These are phyloP conservation scores for Rhinogobius similis DNA, from an alignment of 2,113 vertebrate genomes.

Conservation along the genomic window DNA sequence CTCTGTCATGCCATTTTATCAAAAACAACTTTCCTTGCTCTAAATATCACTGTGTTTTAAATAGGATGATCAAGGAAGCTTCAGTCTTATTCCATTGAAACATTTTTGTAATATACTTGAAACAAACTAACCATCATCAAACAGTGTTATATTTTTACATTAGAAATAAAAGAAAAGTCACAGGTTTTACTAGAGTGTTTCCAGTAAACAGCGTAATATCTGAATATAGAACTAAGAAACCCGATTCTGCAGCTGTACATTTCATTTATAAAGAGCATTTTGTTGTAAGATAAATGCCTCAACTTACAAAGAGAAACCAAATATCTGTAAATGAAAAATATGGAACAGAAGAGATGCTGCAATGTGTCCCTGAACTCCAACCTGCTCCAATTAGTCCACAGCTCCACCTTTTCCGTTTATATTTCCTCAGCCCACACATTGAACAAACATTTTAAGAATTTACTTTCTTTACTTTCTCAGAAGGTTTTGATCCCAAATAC, in stretches of 20 bases:
- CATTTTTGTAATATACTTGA: too few species aligned
- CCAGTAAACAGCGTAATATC: too few species aligned
- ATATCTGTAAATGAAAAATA: conserved; percentile 13
- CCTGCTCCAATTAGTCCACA: conserved; percentile 4
- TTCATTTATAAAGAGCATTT: background rate
- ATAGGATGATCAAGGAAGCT: too few species aligned
- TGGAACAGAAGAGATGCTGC: conserved; percentile 20
- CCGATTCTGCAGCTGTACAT: background rate
- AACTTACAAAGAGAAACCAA: background rate
- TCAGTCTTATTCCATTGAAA: too few species aligned
- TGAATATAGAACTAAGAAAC: background rate
- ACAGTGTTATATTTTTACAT: too few species aligned
- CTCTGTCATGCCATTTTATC: too few species aligned
- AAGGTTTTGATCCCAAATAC: background rate
- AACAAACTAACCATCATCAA: too few species aligned
- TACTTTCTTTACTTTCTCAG: background rate
- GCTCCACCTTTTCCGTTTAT: background rate
- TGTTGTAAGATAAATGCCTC: background rate
- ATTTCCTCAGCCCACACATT: background rate
- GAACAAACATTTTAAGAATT: background rate
- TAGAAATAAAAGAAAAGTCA: too few species aligned
- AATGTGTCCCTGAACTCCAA: conserved; percentile 14
- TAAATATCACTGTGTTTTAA: too few species aligned
- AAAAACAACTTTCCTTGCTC: too few species aligned
- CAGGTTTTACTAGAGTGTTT: too few species aligned